A percentile compares a stretch with the other conserved stretches of the same genome.
phyloP scores from a whole-genome alignment of 2,888 invertebrate genomes.

The Leucozona laternaria region DNA sequence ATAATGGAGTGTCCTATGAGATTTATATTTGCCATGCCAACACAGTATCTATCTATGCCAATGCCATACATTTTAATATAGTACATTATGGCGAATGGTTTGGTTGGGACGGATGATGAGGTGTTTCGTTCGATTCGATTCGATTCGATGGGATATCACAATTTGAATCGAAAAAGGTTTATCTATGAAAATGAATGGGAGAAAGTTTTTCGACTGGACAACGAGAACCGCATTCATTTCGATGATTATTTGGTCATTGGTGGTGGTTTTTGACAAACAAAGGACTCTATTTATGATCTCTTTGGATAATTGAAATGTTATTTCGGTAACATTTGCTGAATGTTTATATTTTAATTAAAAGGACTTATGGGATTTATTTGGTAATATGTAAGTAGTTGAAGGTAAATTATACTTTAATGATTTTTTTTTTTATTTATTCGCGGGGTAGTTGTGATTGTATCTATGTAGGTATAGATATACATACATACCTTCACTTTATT shows the following conservation, averaged over 20 bases:
- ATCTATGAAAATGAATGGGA: slow-evolving; percentile 9
- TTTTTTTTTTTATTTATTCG: slow-evolving; percentile 2
- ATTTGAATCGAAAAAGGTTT: slow-evolving; percentile 32
- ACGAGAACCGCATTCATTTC: slow-evolving; percentile 23
- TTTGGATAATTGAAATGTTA: slow-evolving; percentile 62
- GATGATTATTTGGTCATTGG: slow-evolving; percentile 28
- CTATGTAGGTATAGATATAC: no score
- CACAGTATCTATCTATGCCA: slow-evolving; percentile 23
- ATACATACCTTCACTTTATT: no score
- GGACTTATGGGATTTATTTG: slow-evolving; percentile 23
- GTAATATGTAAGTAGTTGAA: not conserved
- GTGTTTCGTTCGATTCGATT: slow-evolving; percentile 28
- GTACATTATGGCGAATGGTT: slow-evolving; percentile 11
- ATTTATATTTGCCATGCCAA: slow-evolving; percentile 63
- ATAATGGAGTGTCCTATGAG: slow-evolving; percentile 73
- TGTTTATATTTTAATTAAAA: slow-evolving; percentile 26
- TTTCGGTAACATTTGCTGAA: slow-evolving; percentile 29
- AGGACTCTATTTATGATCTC: slow-evolving; percentile 59
- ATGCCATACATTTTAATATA: slow-evolving; percentile 22
- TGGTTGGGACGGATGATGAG: slow-evolving; percentile 15
- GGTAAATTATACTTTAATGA: slow-evolving; percentile 3
- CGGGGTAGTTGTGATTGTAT: not conserved
- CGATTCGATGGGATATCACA: slow-evolving; percentile 26
- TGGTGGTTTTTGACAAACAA: slow-evolving; percentile 52
- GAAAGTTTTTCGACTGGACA: slow-evolving; percentile 23